Evolutionary conservation across 2,113 vertebrate species (phyloP), one percentile per base, ranked within the genome.

Genomic region (Syngnathus scovelli): DNA sequence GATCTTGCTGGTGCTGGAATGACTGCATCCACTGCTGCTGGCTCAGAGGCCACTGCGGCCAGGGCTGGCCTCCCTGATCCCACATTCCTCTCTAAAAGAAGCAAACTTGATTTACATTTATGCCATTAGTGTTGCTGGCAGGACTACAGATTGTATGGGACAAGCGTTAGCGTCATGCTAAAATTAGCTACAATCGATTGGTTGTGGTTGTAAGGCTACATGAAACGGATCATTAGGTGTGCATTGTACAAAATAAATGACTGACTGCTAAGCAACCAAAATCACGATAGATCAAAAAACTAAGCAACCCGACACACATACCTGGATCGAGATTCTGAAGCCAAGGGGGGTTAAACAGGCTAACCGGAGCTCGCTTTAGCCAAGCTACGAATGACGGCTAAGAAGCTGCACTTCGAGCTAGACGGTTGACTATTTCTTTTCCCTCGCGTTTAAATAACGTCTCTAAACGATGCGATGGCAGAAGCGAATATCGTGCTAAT

Each of bases 11-110:
- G 86, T 99, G 96, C 81, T 98, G 96, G 86, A 98, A 99, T 37
- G 96, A 97, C 89, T 99, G 96, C 95, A 99, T 98, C 97, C 97
- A 99, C 66, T 99, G 97, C 79, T 99, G 97, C 75, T 99, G 97
- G 88, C 95, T 96, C 90, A 98, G 88, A 85, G 97, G 97, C 97
- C 97, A 99, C 75, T 99, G 97, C 80, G 96, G 95, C 97, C 97
- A 99, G 89, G 96, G 96, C 70, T 99, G 96, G 87, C 96, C 95
- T 91, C 96, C 95, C 94, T 99, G 97, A 91, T 99, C 97, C 97
- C 97, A 99, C 97, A 99, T 99, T 83, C 89, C 84, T 78, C 48
- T 70, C 66, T 39, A 59, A 78, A 83, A 1, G 64, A 63, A 0
- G 10, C 1, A 48, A 33, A 18, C 12, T 4, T 11, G 23, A 51